Evolutionary conservation across 1,140 invertebrate genomes (phyloP), one percentile per base, ranked within the genome.

Genomic region (Zophobas morio): DNA sequence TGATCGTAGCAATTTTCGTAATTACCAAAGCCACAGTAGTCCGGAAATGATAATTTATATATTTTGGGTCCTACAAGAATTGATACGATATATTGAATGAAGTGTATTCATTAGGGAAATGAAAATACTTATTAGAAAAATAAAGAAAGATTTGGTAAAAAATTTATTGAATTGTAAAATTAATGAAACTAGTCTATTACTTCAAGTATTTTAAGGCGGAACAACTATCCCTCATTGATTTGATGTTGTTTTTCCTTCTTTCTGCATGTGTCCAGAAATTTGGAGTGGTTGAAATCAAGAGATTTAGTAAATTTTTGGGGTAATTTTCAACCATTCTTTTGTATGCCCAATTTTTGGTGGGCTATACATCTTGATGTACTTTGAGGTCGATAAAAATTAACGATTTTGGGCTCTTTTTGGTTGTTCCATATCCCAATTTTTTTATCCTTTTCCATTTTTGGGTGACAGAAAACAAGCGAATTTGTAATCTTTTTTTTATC

Each of bases 21-120:
- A 46, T 46, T 46, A 46, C 42, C 42, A 46, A 46, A 46, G 3
- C 42, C 42, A 46, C 42, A 46, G 3, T 8, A 8, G 6, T 46
- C 42, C 42, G 6, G 42, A 46, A 46, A 8, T 46, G 6, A 46
- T 46, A 46, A 46, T 46, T 46, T 46, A 20, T 20, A 20, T 20
- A 46, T 46, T 46, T 46, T 46, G 42, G 42, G 6, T 46, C 42
- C 42, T 46, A 46, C 42, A 46, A 46, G 42, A 4, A 46, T 8
- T 46, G 6, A 46, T 46, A 46, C 42, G 42, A 46, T 46, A 46
- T 46, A 46, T 46, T 46, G 42, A 46, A 46, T 46, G 42, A 46
- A 46, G 42, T 46, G 3, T 46, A 46, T 46, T 46, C 6, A 46
- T 46, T 46, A 46, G 3, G 42, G 42, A 46, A 46, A 46, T 46